Conservation (phyloP, 2,113 vertebrate genomes). For the Canis aureus region DNA sequence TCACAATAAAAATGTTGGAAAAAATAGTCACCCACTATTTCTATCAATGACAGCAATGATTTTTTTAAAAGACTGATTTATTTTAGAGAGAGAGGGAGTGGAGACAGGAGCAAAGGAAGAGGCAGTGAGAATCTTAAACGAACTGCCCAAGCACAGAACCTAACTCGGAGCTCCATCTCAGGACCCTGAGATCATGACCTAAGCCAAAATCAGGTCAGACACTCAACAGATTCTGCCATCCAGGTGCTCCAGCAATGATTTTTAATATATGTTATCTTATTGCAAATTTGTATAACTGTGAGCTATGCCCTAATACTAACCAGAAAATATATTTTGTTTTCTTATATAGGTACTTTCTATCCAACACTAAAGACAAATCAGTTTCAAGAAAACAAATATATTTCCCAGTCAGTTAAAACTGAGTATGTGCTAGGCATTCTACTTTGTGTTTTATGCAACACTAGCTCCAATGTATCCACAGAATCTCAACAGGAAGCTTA, state of each 20-base stretch:
- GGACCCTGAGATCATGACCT: background rate
- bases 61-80: too few relatives aligned
- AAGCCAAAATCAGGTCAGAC: background rate
- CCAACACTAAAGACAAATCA: background rate
- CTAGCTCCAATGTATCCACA: background rate
- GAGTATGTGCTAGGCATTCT: background rate
- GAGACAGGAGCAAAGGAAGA: background rate
- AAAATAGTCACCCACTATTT: background rate
- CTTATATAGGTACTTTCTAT: background rate
- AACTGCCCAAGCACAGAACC: background rate
- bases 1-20: background rate
- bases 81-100: too few relatives aligned
- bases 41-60: too few relatives aligned
- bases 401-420: background rate
- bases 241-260: background rate
- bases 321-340: slow-evolving; percentile 12
- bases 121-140: background rate
- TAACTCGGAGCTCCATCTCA: background rate
- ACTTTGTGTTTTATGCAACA: background rate
- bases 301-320: background rate
- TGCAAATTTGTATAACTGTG: background rate
- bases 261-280: background rate
- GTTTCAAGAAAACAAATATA: background rate
- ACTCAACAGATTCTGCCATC: background rate
- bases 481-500: background rate